Percentiles rank a stretch among this genome's conserved stretches.
phyloP scores from a whole-genome alignment of 2,113 vertebrate species.

The Engystomops pustulosus region DNA sequence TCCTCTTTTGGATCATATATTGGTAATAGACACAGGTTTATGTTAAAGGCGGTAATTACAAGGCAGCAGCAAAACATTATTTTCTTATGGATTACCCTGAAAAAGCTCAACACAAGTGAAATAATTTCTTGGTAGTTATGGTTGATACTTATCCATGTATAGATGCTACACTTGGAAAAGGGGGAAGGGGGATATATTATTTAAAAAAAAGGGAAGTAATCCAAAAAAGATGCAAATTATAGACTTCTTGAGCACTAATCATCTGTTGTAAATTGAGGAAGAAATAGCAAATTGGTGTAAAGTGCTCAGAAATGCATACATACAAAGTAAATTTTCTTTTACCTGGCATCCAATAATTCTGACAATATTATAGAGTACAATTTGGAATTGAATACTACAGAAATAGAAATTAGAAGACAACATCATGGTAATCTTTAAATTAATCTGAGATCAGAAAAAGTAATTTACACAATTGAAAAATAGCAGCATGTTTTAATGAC shows the following conservation, averaged over 20 bases:
- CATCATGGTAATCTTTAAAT: too few species aligned
- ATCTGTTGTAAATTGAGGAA: not conserved
- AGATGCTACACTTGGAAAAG: not conserved
- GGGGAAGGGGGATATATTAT: not conserved
- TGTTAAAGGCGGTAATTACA: constrained; percentile 31
- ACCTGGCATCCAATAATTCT: not conserved
- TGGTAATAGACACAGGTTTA: not conserved
- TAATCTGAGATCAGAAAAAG: too few species aligned
- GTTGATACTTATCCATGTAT: not conserved
- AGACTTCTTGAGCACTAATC: not conserved
- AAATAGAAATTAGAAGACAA: too few species aligned
- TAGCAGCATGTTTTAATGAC: too few species aligned
- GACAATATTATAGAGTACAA: too few species aligned
- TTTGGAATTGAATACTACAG: too few species aligned
- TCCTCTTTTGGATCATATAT: too few species aligned
- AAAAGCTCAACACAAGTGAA: not conserved
- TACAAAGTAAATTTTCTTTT: not conserved
- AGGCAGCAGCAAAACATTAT: not conserved
- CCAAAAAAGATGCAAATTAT: not conserved
- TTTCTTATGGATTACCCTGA: constrained; percentile 21
- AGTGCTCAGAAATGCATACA: not conserved
- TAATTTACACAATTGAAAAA: too few species aligned
- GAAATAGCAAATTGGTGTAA: not conserved
- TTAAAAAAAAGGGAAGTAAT: not conserved
- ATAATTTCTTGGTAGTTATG: not conserved